Base-by-base conservation (phyloP, 1,140 invertebrate species). In the Varroa destructor region DNA sequence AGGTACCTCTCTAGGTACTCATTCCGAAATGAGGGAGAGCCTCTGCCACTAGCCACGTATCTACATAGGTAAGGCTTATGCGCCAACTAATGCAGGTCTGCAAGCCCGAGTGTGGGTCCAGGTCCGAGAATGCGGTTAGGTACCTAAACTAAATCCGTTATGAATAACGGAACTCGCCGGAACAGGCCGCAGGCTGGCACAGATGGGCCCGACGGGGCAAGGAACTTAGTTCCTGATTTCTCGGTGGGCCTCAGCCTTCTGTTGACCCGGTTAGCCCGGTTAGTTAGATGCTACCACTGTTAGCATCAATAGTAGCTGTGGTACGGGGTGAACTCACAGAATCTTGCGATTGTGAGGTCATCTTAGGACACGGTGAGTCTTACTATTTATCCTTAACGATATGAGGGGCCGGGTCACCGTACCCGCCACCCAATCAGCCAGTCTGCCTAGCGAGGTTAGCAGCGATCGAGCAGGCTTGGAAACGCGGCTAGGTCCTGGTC, bases 101-200 rank as follows among this genome's bases (percentile, higher is more conserved):
- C 40, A 6, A 42, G 57, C 25, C 3, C 25, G 40, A 12, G 10
- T 14, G 2, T 12, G 37, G n/a, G 61, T 12, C 61, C 46, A 14
- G 61, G 42, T 58, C 10, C 36, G 61, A 37, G 40, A 40, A 37
- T 12, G 12, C 25, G n/a, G 61, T 43, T 40, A 14, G 57, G 57
- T 42, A 12, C 12, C 4, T 58, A 58, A 6, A 58, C 14, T 67
- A 67, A 67, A 67, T 67, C 61, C 61, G 61, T 67, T 67, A 67
- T 67, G 61, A 67, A 67, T 67, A 67, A n/a, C 37, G 61, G 40
- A 67, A 51, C 46, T 25, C 46, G 46, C 8, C 3, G 46, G 8
- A 51, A 8, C 46, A 4, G 37, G 61, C 6, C 25, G 12, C 61
- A 40, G 37, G 61, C 14, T 2, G 8, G 1, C 37, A 12, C 61